Evolutionary conservation across 1,140 invertebrate species (phyloP).

Genomic region (Dreissena polymorpha): DNA sequence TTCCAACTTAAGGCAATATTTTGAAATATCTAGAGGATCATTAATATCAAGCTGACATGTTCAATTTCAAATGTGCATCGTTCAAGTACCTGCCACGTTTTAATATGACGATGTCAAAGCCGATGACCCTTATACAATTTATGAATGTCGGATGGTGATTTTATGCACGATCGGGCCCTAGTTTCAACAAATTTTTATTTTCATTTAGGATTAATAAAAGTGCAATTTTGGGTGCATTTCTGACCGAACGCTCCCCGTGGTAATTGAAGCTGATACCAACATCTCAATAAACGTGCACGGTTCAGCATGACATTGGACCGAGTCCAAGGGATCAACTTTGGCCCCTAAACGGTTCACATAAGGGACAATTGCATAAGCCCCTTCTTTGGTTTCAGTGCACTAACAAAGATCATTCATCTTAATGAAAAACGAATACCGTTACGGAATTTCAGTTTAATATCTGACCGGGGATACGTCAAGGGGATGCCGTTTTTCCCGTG

Average conservation of each 20-base stretch:
- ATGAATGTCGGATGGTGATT: slow-evolving; percentile 27
- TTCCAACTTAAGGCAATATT: background rate
- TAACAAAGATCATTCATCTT: slow-evolving; percentile 1
- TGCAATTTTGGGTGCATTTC: slow-evolving; percentile 46
- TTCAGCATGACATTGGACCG: slow-evolving; percentile 12
- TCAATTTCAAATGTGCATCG: slow-evolving; percentile 1
- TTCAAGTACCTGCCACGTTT: slow-evolving; percentile 7
- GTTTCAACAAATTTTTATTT: slow-evolving; percentile 27
- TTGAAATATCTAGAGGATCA: background rate
- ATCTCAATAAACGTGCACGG: slow-evolving; percentile 37
- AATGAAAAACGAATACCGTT: slow-evolving; percentile 44
- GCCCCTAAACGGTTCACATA: slow-evolving; percentile 52
- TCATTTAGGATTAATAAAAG: slow-evolving; percentile 47
- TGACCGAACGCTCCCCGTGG: slow-evolving; percentile 26
- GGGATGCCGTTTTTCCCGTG: slow-evolving; percentile 16
- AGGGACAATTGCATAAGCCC: slow-evolving; percentile 51
- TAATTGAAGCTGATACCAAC: slow-evolving; percentile 26
- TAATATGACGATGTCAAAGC: slow-evolving; percentile 42
- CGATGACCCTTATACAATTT: slow-evolving; percentile 53
- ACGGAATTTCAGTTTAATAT: slow-evolving; percentile 35
- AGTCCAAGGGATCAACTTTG: slow-evolving; percentile 44
- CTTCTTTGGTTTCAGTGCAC: slow-evolving; percentile 28
- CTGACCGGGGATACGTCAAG: no score
- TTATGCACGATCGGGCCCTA: slow-evolving; percentile 13
- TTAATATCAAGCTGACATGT: slow-evolving; percentile 1